phyloP scores from a whole-genome alignment of 2,113 vertebrate genomes.

The Acrocephalus arundinaceus region DNA sequence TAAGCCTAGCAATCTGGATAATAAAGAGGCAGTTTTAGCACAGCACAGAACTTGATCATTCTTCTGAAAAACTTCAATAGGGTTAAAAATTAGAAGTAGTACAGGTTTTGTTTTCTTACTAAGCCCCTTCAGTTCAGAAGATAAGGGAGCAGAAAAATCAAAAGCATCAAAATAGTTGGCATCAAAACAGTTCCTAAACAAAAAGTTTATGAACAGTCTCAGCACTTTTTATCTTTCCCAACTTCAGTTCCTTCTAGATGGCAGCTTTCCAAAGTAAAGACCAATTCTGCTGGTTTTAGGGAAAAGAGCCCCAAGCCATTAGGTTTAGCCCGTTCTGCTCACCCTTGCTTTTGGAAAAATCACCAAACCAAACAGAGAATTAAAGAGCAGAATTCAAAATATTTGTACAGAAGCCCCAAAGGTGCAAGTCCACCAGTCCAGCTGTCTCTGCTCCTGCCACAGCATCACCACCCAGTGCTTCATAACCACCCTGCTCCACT shows the following conservation, averaged over 20 bases:
- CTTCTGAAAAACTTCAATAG: background rate
- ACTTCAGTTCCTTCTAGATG: background rate
- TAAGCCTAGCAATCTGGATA: background rate
- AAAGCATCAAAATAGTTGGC: background rate
- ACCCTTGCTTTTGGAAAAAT: background rate
- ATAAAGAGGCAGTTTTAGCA: background rate
- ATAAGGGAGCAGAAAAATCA: accelerated
- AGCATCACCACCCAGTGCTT: background rate
- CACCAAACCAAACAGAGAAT: background rate
- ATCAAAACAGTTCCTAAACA: background rate
- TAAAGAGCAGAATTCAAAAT: background rate
- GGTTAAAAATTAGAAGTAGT: background rate
- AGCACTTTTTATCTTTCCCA: background rate
- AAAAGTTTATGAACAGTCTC: background rate
- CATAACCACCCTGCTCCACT: background rate
- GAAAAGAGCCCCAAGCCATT: background rate
- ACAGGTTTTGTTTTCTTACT: background rate
- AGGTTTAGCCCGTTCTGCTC: background rate
- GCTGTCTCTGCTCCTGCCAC: background rate
- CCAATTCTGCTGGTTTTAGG: background rate
- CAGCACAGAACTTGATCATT: background rate
- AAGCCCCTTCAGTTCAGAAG: background rate
- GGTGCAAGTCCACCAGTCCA: background rate
- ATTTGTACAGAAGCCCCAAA: background rate
- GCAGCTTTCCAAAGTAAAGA: background rate